Evolutionary conservation across 2,888 invertebrate genomes (phyloP).

Genomic region (Pocota personata): DNA sequence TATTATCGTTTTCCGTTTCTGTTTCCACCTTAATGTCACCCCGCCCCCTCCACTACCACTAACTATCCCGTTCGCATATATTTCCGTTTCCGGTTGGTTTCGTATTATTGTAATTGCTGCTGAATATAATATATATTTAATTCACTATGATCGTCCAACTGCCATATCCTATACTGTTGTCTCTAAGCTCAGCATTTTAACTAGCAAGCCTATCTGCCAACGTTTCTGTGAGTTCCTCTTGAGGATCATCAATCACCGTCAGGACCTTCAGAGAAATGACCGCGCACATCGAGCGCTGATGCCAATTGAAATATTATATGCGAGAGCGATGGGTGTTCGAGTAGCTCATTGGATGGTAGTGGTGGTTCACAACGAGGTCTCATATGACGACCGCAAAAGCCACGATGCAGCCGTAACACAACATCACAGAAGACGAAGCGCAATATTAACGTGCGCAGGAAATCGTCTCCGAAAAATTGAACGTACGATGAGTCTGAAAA

Average conservation of each 20-base stretch:
- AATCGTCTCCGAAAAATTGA: conserved; percentile 97
- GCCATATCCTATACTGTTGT: conserved; percentile 16
- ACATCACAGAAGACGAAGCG: conserved; percentile 97
- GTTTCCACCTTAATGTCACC: conserved; percentile 52
- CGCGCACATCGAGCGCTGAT: conserved; percentile 91
- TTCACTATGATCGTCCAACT: conserved; percentile 72
- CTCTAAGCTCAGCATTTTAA: conserved; percentile 63
- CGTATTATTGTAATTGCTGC: conserved; percentile 60
- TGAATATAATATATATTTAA: conserved; percentile 52
- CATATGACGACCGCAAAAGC: conserved; percentile 92
- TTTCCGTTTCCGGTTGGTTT: conserved; percentile 57
- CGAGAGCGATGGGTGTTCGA: conserved; percentile 92
- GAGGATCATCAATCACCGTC: conserved; percentile 83
- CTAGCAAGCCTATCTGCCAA: conserved; percentile 71
- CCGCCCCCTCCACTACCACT: neutral
- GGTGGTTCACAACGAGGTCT: conserved; percentile 93
- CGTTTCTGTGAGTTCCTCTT: conserved; percentile 74
- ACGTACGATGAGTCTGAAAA: conserved; percentile 87
- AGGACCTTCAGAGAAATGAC: conserved; percentile 82
- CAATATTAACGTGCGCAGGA: conserved; percentile 92
- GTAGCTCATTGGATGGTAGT: conserved; percentile 92
- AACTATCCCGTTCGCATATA: conserved; percentile 28
- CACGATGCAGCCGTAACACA: conserved; percentile 93
- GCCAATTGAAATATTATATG: conserved; percentile 93
- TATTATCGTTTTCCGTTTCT: conserved; percentile 68